phyloP scores from a whole-genome alignment of 2,113 vertebrate species.

The Thryonomys swinderianus region DNA sequence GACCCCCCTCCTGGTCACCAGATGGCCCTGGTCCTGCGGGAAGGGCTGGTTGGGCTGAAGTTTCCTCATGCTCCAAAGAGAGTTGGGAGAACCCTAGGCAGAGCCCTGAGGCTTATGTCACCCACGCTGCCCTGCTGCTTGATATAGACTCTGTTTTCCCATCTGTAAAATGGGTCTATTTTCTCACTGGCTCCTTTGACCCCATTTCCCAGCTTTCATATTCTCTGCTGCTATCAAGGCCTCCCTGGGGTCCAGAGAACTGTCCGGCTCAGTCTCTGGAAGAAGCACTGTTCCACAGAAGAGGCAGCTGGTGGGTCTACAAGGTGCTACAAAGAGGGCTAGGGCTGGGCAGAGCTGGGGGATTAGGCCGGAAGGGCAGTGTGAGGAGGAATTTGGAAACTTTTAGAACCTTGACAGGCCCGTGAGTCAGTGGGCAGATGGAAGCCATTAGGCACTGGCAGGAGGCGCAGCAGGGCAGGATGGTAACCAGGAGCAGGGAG shows the following conservation, averaged over 20 bases:
- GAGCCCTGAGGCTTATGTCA: not conserved
- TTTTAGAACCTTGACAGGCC: conserved; percentile 66
- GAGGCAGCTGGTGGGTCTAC: not conserved
- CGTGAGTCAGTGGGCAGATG: conserved; percentile 76
- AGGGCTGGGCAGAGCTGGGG: not conserved
- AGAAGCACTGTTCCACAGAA: not conserved
- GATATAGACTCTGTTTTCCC: not conserved
- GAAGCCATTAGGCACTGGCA: conserved; percentile 70
- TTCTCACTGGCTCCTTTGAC: not conserved
- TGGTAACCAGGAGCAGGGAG: not conserved
- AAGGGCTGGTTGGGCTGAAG: not conserved
- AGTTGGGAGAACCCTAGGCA: not conserved
- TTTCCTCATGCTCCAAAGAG: not conserved
- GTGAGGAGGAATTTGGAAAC: conserved; percentile 69
- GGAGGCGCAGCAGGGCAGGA: not conserved
- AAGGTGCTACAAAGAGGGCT: not conserved
- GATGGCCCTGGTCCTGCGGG: not conserved
- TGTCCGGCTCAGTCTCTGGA: not conserved
- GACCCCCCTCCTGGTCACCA: not conserved
- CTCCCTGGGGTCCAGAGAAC: not conserved
- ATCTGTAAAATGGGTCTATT: not conserved
- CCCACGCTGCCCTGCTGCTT: not conserved
- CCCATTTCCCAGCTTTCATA: not conserved
- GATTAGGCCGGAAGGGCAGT: conserved; percentile 21
- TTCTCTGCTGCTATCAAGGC: not conserved